Base-by-base conservation (phyloP, 2,888 invertebrate species). In the Thumatha senex region DNA sequence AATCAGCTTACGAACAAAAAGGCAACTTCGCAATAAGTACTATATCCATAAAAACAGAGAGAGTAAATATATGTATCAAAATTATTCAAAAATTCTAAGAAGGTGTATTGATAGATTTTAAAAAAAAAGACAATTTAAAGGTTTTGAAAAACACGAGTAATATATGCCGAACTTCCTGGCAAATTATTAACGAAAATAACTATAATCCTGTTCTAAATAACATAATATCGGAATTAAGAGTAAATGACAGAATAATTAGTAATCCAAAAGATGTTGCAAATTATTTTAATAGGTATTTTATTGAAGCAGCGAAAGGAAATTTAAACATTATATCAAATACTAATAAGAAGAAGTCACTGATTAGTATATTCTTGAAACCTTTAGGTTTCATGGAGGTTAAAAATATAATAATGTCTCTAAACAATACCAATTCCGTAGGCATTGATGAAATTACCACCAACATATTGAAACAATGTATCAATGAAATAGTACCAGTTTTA, bases 81-180 rank as follows among this genome's bases (percentile, higher is more conserved):
- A 18, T n/a, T 39, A 39, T 39, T 39, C 39, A 24, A 39, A 39
- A 42, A 30, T 46, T 13, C 18, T 46, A 38, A 8, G 46, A 40
- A 36, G 31, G 10, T 35, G 38, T 46, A 46, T 46, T 15, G 1
- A 38, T 18, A 38, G 4, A 10, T 38, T 15, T 1, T 15, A 38
- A 18, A 38, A 38, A n/a, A n/a, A n/a, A 12, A 1, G 15, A 38
- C 38, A 38, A 15, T 15, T 3, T 1, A 15, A 1, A 38, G 0
- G 14, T 15, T 4, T 10, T 38, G 5, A 12, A 15, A 11, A 38
- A 15, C 15, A 10, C 41, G 0, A 31, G 1, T 7, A 31, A 41
- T 5, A 31, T 41, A 31, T 41, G 31, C 11, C 30, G 31, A 31
- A 31, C 11, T 14, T 30, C 31, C 4, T 41, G 31, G 41, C 2